Percentiles rank a stretch among this genome's conserved stretches.
phyloP scores from a whole-genome alignment of 2,797 vertebrate species.

The Carapus acus region DNA sequence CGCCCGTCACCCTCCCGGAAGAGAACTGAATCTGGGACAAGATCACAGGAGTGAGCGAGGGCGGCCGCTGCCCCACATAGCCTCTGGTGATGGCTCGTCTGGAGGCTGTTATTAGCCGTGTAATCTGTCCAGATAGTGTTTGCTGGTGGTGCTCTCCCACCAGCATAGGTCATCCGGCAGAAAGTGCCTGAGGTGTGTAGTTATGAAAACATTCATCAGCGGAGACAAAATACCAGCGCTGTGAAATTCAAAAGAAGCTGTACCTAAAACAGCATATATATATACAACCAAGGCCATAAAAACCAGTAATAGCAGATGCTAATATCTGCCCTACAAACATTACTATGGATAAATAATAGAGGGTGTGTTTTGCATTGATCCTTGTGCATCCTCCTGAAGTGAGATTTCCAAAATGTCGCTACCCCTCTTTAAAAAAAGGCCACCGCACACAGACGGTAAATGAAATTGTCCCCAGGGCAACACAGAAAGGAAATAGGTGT shows the following conservation, averaged over 20 bases:
- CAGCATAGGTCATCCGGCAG: slow-evolving; percentile 64
- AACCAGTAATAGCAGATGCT: too few relatives aligned
- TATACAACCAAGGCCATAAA: too few relatives aligned
- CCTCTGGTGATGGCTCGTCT: slow-evolving; percentile 62
- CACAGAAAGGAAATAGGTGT: slow-evolving; percentile 54
- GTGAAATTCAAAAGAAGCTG: slow-evolving; percentile 41
- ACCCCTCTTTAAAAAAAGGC: slow-evolving; percentile 58
- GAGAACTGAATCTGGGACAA: slow-evolving; percentile 56
- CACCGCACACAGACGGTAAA: slow-evolving; percentile 59
- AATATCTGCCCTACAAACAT: neutral
- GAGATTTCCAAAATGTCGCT: slow-evolving; percentile 54
- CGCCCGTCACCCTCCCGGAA: slow-evolving; percentile 46
- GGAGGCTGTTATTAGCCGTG: slow-evolving; percentile 64
- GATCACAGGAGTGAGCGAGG: slow-evolving; percentile 49
- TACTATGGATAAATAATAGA: slow-evolving; percentile 10
- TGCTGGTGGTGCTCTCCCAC: slow-evolving; percentile 56
- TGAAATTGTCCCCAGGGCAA: slow-evolving; percentile 63
- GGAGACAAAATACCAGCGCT: slow-evolving; percentile 45
- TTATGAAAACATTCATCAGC: slow-evolving; percentile 66
- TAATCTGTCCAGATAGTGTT: slow-evolving; percentile 70
- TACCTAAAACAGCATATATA: slow-evolving; percentile 37
- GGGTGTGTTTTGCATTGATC: neutral
- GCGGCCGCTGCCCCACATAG: slow-evolving; percentile 41
- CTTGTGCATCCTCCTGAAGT: slow-evolving; percentile 24
- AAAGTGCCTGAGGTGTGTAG: slow-evolving; percentile 46